Evolutionary conservation across 2,888 invertebrate species (phyloP).

Genomic region (Notodonta dromedarius): DNA sequence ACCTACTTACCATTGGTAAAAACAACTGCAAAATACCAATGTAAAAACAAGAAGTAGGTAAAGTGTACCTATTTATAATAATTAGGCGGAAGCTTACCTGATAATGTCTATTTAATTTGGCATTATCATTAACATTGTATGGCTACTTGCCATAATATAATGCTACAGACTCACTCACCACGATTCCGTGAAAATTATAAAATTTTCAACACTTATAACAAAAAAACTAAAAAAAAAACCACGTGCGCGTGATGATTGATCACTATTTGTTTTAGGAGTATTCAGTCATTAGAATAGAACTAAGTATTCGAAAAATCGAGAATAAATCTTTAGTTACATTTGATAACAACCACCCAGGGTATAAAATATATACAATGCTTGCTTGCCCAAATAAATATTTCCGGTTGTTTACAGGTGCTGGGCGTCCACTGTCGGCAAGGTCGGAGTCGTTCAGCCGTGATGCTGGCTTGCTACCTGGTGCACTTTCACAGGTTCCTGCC

Average conservation of each 20-base stretch:
- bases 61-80: slow-evolving; percentile 11
- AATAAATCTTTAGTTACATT: no score
- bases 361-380: no score
- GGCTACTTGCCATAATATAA: slow-evolving; percentile 32
- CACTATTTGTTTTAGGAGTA: no score
- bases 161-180: slow-evolving; percentile 1
- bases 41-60: slow-evolving; percentile 6
- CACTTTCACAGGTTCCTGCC: slow-evolving; percentile 85
- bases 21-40: no score
- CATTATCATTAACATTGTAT: slow-evolving; percentile 28
- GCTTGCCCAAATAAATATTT: neutral
- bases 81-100: neutral
- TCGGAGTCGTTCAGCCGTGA: slow-evolving; percentile 87
- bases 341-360: no score
- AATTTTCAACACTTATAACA: neutral
- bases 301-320: no score
- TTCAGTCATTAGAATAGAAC: no score
- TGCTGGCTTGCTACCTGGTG: slow-evolving; percentile 90
- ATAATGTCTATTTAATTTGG: slow-evolving; percentile 10
- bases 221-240: no score
- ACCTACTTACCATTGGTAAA: no score
- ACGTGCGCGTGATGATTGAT: no score
- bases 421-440: slow-evolving; percentile 90
- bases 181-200: neutral
- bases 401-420: slow-evolving; percentile 77